Base-by-base conservation (phyloP, 2,888 invertebrate genomes). In the Hypomecis punctinalis region DNA sequence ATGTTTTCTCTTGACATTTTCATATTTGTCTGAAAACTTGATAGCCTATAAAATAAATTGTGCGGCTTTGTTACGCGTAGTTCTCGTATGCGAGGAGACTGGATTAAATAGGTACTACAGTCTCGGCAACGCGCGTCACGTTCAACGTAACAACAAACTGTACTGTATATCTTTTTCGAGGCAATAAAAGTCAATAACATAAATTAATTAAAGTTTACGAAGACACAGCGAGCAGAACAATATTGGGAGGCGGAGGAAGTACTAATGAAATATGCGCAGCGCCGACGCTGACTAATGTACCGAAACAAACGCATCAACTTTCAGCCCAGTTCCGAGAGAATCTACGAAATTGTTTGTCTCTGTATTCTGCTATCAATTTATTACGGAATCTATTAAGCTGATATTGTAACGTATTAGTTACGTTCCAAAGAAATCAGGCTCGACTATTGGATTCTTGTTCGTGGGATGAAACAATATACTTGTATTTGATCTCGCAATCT, bases 181-280 rank as follows among this genome's bases (percentile, higher is more conserved):
- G 68, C 72, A 77, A 81, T 81, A 77, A 77, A 80, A 80, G 79
- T 81, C 82, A 82, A 84, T 88, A 84, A 81, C 77, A 78, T 79
- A 84, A 86, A 88, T 88, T 88, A 87, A 88, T 88, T 85, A 85
- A 86, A 89, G 82, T 82, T 82, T 83, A 83, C 79, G 81, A 75
- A 81, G 80, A 80, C 77, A 78, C 80, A 85, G 86, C 85, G 86
- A 87, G 85, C 82, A 82, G 80, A 86, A 84, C 85, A 87, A 85
- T 86, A 87, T 84, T 80, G 82, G 76, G 79, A 77, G 75, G 78
- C 78, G 79, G 71, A 68, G 70, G 62, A 69, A 76, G 81, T 83
- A 84, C 87, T 91, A 91, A 91, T 91, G 89, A 91, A 91, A 91
- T 89, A 87, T 87, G 84, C 84, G 82, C 80, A 82, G 82, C 78